Conservation (phyloP, 2,797 vertebrate species). For the Lepilemur septentrionalis region DNA sequence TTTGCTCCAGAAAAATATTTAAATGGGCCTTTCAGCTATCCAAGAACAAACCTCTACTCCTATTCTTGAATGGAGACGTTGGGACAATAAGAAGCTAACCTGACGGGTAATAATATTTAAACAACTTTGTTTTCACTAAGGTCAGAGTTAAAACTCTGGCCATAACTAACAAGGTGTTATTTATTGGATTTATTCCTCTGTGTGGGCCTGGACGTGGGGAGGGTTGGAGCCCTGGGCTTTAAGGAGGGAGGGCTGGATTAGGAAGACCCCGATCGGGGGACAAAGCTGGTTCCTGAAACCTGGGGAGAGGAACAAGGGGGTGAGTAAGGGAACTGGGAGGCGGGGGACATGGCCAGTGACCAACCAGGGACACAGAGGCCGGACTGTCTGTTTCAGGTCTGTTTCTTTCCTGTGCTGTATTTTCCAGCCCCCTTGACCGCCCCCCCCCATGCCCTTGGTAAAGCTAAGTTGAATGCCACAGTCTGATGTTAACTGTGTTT, state of each 20-base stretch:
- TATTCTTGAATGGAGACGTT: not conserved
- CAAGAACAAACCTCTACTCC: not conserved
- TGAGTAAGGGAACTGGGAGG: not conserved
- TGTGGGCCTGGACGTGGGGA: too few relatives aligned
- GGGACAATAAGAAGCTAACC: not conserved
- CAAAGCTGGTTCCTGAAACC: not conserved
- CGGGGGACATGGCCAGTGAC: rapidly evolving
- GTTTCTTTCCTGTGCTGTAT: not conserved
- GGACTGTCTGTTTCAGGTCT: not conserved
- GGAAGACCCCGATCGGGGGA: not conserved
- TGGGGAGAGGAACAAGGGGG: not conserved
- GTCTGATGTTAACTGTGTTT: not conserved
- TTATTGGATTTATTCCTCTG: not conserved
- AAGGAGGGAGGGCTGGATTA: not conserved
- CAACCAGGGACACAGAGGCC: not conserved
- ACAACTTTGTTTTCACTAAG: not conserved
- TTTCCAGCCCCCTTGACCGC: not conserved
- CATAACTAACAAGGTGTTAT: not conserved
- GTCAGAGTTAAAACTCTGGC: not conserved
- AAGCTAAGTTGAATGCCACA: not conserved
- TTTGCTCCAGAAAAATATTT: not conserved
- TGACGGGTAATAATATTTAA: not conserved
- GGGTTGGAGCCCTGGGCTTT: not conserved
- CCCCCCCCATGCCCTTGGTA: not conserved
- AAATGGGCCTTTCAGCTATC: not conserved